Evolutionary conservation across 1,140 invertebrate species (phyloP), one percentile per base, ranked within the genome.

Genomic region (Ceratina calcarata): DNA sequence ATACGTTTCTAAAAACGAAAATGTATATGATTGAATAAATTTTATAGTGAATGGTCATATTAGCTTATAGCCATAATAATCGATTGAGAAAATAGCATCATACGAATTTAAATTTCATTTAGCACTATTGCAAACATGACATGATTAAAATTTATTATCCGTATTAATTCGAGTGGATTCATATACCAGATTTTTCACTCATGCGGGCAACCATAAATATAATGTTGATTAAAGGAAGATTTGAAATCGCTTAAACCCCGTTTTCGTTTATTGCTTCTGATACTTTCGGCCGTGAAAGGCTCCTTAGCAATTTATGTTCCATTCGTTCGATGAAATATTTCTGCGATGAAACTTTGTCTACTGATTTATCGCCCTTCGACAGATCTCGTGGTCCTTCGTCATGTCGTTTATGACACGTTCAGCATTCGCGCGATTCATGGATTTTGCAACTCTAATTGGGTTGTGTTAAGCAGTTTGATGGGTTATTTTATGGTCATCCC

Each of bases 221-320:
- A 37, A 69, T 57, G 78, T 57, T 37, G 71, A 83, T 83, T 83
- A 69, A 69, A 65, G 16, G 37, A 55, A 57, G 51, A 22, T 27
- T 58, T 27, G 13, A 10, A 22, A 20, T 49, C 18, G 37, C 13
- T 27, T 32, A 45, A 45, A 53, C 4, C 8, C 10, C 3, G 57
- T 0, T n/a, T 60, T 22, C 37, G 12, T 22, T 76, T 58, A 76
- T 68, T 61, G 57, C 45, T 58, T 12, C 6, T 27, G 24, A n/a
- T 51, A 61, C 22, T 18, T 20, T 32, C 7, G 7, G 18, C 51
- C 3, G 49, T 22, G 53, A 62, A 20, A 37, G 27, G 18, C 0
- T 24, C 13, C 12, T 2, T 8, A 4, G 8, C 10, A 18, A 22
- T 62, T 22, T 16, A 13, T 53, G 20, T 18, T 58, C 27, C 2